Evolutionary conservation across 2,888 invertebrate species (phyloP), one percentile per base, ranked within the genome.

Genomic region (Onthophagus sagittarius): DNA sequence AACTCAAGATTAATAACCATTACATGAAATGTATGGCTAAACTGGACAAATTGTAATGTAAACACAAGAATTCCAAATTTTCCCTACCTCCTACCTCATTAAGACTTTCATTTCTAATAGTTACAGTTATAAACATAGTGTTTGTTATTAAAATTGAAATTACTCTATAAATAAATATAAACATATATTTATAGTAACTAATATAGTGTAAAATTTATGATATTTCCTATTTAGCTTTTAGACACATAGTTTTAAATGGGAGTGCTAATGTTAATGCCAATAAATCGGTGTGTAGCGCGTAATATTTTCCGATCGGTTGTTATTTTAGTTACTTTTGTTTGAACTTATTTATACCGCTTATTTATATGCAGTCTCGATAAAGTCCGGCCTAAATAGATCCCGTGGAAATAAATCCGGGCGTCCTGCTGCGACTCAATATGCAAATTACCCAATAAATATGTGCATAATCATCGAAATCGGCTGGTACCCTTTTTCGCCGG

Each of bases 381-480:
- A 53, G 39, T 53, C 39, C 39, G 39, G 39, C 39, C 39, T 53
- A 53, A 53, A 53, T 53, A 53, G 39, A 53, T 53, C 39, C 39
- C 39, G 39, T 53, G 11, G 39, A 53, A 53, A 53, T 53, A 53
- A 53, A 53, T 53, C 39, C 39, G 39, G 39, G 39, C 39, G 7
- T 53, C 39, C 39, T 11, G 39, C 39, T 7, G 39, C 39, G 39
- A 53, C 39, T 53, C 39, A 39, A 71, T 63, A 71, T 64, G 64
- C 65, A 65, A 71, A 73, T 71, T 15, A 64, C 15, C 31, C 23
- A 31, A 64, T 67, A 70, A 69, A 67, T 73, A 71, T 73, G 73
- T 33, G 15, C 69, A 73, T 73, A 71, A 73, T 73, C 67, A 32
- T 67, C 23, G 31, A n/a, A 32, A 67, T 67, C 15, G 67, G 31